phyloP scores from a whole-genome alignment of 1,140 invertebrate genomes.

The Cephus cinctus region DNA sequence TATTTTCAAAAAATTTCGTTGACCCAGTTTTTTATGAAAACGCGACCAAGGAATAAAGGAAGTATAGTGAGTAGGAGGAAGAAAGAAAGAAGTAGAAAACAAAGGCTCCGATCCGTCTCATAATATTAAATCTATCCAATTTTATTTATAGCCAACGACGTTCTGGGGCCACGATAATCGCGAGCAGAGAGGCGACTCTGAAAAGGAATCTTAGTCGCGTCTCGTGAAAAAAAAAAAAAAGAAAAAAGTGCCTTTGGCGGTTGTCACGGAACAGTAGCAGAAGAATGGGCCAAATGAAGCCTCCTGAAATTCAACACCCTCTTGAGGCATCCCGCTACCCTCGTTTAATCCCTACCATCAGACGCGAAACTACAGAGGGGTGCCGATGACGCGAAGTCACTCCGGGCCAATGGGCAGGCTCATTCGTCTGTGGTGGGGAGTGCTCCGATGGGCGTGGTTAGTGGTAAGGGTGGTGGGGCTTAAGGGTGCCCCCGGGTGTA shows the following conservation, averaged over 20 bases:
- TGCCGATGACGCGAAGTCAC: slow-evolving; percentile 47
- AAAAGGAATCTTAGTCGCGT: not conserved
- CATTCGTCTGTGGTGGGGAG: not conserved
- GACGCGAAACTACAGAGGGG: slow-evolving; percentile 23
- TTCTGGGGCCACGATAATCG: not conserved
- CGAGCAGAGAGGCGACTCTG: too few species aligned
- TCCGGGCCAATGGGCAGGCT: slow-evolving; percentile 51
- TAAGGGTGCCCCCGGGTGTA: slow-evolving; percentile 50
- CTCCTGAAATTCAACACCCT: slow-evolving; percentile 50
- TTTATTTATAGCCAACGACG: too few species aligned
- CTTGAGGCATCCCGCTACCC: slow-evolving; percentile 14
- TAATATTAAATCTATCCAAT: too few species aligned
- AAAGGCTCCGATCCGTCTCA: too few species aligned
- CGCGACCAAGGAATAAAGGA: too few species aligned
- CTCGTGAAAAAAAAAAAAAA: slow-evolving; percentile 7
- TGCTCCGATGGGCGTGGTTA: not conserved
- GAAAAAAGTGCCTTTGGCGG: slow-evolving; percentile 19
- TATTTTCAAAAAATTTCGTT: too few species aligned
- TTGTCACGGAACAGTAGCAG: slow-evolving; percentile 17
- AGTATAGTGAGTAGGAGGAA: too few species aligned
- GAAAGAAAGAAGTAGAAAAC: too few species aligned
- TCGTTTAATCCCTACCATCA: slow-evolving; percentile 6
- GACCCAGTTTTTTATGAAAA: too few species aligned
- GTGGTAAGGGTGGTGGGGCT: slow-evolving; percentile 19
- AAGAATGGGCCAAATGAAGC: slow-evolving; percentile 54